phyloP scores from a whole-genome alignment of 2,888 invertebrate genomes.

The Patella ulyssiponensis region DNA sequence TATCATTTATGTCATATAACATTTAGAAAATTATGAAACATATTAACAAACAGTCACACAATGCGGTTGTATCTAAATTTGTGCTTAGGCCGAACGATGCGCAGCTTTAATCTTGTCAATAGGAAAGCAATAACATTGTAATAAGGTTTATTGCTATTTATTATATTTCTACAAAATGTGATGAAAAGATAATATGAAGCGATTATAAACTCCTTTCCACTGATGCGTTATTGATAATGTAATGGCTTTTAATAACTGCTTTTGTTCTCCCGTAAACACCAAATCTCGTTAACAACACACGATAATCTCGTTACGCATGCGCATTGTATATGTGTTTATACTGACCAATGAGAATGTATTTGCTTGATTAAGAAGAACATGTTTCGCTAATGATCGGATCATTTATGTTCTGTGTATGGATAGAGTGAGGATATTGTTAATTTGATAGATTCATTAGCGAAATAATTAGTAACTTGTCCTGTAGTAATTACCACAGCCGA shows the following conservation, averaged over 20 bases:
- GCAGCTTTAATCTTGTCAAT: too few relatives aligned
- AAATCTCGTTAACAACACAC: slow-evolving; percentile 11
- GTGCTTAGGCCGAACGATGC: too few relatives aligned
- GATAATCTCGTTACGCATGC: slow-evolving; percentile 12
- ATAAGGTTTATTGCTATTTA: too few relatives aligned
- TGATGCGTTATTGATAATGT: not conserved
- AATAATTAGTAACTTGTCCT: slow-evolving; percentile 5
- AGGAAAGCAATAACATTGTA: too few relatives aligned
- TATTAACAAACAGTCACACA: too few relatives aligned
- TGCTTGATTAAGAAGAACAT: slow-evolving; percentile 5
- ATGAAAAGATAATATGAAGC: too few relatives aligned
- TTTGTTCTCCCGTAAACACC: slow-evolving; percentile 7
- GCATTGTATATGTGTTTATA: not conserved
- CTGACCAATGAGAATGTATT: not conserved
- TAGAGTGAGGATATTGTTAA: not conserved
- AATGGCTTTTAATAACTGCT: not conserved
- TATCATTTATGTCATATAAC: too few relatives aligned
- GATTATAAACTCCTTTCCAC: not conserved
- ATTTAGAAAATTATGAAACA: too few relatives aligned
- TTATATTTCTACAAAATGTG: too few relatives aligned
- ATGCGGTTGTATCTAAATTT: too few relatives aligned
- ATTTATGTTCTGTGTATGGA: not conserved
- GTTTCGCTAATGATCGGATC: not conserved
- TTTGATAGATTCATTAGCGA: slow-evolving; percentile 1
- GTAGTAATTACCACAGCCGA: not conserved